These are phyloP conservation scores for Xyliphius kryptos DNA, from an alignment of 2,113 vertebrate species.

Conservation along the genomic window DNA sequence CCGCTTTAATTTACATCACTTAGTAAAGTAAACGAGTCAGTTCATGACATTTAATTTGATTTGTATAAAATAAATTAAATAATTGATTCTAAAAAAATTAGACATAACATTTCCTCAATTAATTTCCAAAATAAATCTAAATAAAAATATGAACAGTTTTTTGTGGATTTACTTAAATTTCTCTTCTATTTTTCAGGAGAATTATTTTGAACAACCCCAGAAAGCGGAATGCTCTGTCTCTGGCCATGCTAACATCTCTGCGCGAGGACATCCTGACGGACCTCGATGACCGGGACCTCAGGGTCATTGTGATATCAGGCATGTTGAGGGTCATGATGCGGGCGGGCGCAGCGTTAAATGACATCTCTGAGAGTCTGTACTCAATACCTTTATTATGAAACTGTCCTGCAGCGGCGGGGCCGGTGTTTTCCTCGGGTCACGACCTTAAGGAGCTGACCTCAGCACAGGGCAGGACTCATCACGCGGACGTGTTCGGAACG, in stretches of 20 bases:
- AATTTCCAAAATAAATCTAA: too few relatives aligned
- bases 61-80: too few relatives aligned
- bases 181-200: constrained; percentile 57
- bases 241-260: constrained; percentile 81
- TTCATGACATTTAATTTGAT: too few relatives aligned
- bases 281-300: constrained; percentile 66
- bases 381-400: constrained; percentile 7
- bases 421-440: constrained; percentile 89
- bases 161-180: too few relatives aligned
- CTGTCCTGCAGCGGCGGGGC: constrained; percentile 73
- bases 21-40: too few relatives aligned
- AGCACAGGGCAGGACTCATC: constrained; percentile 67
- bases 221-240: constrained; percentile 81
- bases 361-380: neutral
- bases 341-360: neutral
- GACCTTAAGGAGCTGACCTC: constrained; percentile 84
- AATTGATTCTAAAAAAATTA: too few relatives aligned
- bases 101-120: too few relatives aligned
- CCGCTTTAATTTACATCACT: too few relatives aligned
- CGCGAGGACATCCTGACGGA: constrained; percentile 72
- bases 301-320: constrained; percentile 88
- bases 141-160: too few relatives aligned
- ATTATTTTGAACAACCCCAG: constrained; percentile 77
- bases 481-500: constrained; percentile 73
- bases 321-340: constrained; percentile 1